Evolutionary conservation across 2,888 invertebrate genomes (phyloP).

Genomic region (Heliconius cydno): DNA sequence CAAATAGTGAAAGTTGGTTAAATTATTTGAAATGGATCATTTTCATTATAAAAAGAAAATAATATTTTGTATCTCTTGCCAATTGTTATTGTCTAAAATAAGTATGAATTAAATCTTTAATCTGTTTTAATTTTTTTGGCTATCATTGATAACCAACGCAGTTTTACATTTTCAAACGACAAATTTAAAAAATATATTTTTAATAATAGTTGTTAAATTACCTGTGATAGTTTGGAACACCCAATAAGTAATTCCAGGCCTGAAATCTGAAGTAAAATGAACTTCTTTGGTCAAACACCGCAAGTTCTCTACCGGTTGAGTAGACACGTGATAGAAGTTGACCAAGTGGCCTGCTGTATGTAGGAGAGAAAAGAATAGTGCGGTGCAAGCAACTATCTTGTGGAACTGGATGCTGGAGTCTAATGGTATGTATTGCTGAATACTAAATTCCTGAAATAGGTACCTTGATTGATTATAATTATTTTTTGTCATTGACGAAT

Average conservation of each 20-base stretch:
- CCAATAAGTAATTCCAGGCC: constrained; percentile 97
- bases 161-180: neutral
- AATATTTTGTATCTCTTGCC: neutral
- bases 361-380: constrained; percentile 94
- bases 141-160: neutral
- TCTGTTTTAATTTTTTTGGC: neutral
- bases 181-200: neutral
- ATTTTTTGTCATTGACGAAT: neutral
- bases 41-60: neutral
- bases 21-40: neutral
- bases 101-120: neutral
- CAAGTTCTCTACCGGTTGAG: constrained; percentile 96
- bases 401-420: constrained; percentile 98
- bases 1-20: neutral
- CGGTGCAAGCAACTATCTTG: constrained; percentile 97
- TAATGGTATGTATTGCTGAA: constrained; percentile 96
- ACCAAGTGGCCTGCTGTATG: constrained; percentile 98
- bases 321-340: constrained; percentile 98
- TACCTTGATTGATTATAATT: neutral
- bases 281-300: constrained; percentile 96
- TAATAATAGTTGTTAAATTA: constrained; percentile 58
- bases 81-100: neutral
- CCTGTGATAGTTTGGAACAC: constrained; percentile 97
- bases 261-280: constrained; percentile 96
- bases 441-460: constrained; percentile 88